Evolutionary conservation across 92 coral and sea anemone genomes (phyloP).

Genomic region (Heteractis magnifica): DNA sequence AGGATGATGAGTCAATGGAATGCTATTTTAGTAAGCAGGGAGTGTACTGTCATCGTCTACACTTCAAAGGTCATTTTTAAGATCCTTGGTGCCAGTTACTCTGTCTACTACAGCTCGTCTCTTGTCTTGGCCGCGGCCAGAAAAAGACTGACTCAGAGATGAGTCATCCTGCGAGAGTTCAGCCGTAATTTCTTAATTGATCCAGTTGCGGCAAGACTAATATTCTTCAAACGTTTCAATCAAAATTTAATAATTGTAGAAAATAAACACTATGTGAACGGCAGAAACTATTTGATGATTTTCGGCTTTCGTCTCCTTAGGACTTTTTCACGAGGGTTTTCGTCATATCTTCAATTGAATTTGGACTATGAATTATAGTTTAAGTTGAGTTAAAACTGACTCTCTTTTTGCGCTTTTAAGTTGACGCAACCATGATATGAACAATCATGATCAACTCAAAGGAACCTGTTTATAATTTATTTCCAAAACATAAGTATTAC

Average conservation of each 20-base stretch:
- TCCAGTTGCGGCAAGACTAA: too few relatives aligned
- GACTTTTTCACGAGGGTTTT: too few relatives aligned
- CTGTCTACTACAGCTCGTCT: neutral
- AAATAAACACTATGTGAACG: too few relatives aligned
- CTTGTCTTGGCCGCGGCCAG: neutral
- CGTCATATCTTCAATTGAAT: too few relatives aligned
- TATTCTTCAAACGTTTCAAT: too few relatives aligned
- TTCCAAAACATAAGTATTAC: too few relatives aligned
- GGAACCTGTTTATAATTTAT: neutral
- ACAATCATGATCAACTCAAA: neutral
- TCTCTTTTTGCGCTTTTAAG: neutral
- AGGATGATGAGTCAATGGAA: neutral
- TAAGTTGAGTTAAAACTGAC: too few relatives aligned
- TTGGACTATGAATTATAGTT: too few relatives aligned
- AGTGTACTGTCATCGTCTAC: neutral
- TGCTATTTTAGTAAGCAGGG: neutral
- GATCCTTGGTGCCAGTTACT: neutral
- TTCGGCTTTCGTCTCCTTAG: too few relatives aligned
- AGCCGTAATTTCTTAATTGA: too few relatives aligned
- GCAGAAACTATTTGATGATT: too few relatives aligned
- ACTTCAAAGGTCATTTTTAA: neutral
- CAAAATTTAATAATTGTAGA: too few relatives aligned
- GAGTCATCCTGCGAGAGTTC: neutral
- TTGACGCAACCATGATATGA: neutral
- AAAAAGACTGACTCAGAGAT: neutral